These are phyloP conservation scores for Myiopsitta monachus DNA, from an alignment of 2,113 vertebrate genomes.

Conservation along the genomic window DNA sequence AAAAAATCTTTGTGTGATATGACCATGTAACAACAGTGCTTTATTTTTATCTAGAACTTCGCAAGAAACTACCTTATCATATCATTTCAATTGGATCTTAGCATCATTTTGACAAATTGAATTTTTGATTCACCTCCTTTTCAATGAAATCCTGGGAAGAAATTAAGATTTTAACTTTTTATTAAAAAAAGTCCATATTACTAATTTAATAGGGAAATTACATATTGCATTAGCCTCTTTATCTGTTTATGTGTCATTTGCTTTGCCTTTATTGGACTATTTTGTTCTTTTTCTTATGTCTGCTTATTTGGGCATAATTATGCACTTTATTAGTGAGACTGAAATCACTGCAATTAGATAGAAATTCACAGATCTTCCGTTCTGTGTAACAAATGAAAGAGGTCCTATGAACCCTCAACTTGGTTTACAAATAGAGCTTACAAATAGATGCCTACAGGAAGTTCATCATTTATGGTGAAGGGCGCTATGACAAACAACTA, in stretches of 20 bases:
- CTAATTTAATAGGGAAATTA: neutral
- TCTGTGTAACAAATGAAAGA: neutral
- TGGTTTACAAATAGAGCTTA: neutral
- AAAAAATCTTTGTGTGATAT: neutral
- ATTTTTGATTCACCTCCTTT: neutral
- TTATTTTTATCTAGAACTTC: neutral
- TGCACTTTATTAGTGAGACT: neutral
- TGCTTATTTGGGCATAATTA: neutral
- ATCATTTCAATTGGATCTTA: neutral
- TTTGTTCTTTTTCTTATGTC: neutral
- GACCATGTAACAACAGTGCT: neutral
- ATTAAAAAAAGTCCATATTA: neutral
- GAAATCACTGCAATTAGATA: neutral
- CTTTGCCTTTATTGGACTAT: neutral
- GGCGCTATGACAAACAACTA: neutral
- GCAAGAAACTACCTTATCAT: neutral
- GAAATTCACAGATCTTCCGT: neutral
- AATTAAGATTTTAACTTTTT: neutral
- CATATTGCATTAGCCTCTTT: neutral
- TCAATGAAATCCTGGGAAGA: neutral
- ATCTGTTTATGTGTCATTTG: neutral
- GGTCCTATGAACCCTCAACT: neutral
- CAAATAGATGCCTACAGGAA: neutral
- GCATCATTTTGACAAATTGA: neutral
- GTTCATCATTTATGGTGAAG: neutral